phyloP scores from a whole-genome alignment of 37 sponge, comb jelly and placozoan species.

The Petrosia ficiformis region DNA sequence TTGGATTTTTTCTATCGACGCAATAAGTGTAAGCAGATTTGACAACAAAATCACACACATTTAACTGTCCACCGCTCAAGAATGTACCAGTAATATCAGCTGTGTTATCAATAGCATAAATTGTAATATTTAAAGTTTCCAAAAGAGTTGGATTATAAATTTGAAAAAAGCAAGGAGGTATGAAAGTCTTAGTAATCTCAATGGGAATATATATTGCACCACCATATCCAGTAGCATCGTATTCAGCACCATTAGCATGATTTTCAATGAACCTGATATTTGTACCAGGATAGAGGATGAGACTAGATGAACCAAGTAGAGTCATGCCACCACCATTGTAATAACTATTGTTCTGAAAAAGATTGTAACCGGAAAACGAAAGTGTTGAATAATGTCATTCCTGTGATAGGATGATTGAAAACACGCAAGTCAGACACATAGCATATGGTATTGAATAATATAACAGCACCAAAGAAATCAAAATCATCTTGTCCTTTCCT shows the following conservation, averaged over 20 bases:
- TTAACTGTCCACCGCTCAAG: not conserved
- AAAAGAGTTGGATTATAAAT: not conserved
- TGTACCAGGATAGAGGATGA: not conserved
- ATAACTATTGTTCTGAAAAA: not conserved
- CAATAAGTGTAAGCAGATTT: not conserved
- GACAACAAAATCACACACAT: not conserved
- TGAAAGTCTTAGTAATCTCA: not conserved
- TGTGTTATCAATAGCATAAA: not conserved
- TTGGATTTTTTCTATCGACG: not conserved
- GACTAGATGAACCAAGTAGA: not conserved
- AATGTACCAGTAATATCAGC: not conserved
- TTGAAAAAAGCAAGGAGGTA: slow-evolving; percentile 1
- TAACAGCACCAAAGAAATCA: too few species aligned
- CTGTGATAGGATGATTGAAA: not conserved
- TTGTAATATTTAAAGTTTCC: not conserved
- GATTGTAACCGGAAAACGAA: not conserved
- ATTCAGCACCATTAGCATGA: not conserved
- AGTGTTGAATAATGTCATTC: not conserved
- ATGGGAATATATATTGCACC: not conserved
- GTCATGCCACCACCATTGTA: slow-evolving; percentile 1
- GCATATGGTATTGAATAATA: too few species aligned
- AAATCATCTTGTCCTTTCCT: too few species aligned
- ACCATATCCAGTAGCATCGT: not conserved
- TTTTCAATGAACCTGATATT: not conserved
- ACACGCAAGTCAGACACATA: too few species aligned